Conservation (phyloP, 2,797 vertebrate genomes). For the Morelia viridis region DNA sequence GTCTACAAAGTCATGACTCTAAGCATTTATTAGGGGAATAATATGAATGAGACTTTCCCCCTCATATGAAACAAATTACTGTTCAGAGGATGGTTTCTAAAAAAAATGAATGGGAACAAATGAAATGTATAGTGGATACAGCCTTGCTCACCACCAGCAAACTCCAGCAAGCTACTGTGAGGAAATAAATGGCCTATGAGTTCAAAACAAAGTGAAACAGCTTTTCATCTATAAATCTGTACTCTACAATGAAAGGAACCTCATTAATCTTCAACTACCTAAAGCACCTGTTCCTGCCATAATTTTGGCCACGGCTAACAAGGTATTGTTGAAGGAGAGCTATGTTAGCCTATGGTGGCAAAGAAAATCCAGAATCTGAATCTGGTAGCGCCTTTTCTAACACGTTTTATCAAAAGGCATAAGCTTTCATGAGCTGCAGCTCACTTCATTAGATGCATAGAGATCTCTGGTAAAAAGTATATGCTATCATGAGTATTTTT, state of each 20-base stretch:
- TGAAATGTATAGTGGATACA: no score
- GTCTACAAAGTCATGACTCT: neutral
- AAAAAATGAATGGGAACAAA: neutral
- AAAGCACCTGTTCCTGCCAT: neutral
- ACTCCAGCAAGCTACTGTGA: neutral
- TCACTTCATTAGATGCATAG: neutral
- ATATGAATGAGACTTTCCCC: neutral
- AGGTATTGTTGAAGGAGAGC: neutral
- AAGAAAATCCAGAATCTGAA: neutral
- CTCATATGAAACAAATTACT: neutral
- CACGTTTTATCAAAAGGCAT: neutral
- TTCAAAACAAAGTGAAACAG: neutral
- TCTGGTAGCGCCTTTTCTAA: neutral
- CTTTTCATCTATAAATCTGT: neutral
- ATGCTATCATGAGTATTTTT: neutral
- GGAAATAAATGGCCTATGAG: neutral
- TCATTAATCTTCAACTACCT: no score
- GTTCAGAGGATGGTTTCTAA: neutral
- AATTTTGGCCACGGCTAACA: neutral
- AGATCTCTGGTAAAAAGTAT: neutral
- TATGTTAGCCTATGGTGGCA: neutral
- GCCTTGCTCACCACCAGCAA: neutral
- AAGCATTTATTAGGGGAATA: neutral
- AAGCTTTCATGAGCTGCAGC: neutral
- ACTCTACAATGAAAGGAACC: neutral